phyloP scores from a whole-genome alignment of 2,888 invertebrate species.

The Drosophila atripex region DNA sequence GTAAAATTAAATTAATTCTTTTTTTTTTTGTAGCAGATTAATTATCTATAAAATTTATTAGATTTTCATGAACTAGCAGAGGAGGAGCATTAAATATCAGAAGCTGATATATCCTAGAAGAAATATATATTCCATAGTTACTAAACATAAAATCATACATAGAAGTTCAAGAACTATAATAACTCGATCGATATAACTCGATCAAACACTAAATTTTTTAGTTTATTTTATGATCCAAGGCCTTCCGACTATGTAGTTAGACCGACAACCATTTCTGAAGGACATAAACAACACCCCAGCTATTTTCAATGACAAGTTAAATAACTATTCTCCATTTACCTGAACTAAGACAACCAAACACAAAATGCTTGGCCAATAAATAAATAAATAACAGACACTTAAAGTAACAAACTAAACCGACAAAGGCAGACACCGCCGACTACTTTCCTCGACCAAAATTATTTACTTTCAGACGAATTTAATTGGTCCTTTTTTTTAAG shows the following conservation, averaged over 20 bases:
- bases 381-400: conserved; percentile 27
- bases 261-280: conserved; percentile 4
- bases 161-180: too few relatives aligned
- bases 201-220: too few relatives aligned
- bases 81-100: too few relatives aligned
- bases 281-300: background rate
- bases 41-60: background rate
- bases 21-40: background rate
- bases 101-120: too few relatives aligned
- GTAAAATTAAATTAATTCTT: background rate
- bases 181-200: too few relatives aligned
- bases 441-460: conserved; percentile 13
- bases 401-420: conserved; percentile 15
- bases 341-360: conserved; percentile 24
- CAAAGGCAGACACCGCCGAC: background rate
- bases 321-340: conserved; percentile 4
- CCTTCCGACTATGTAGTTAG: background rate
- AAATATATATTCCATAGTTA: too few relatives aligned
- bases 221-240: too few relatives aligned
- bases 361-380: conserved; percentile 12
- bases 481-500: conserved; percentile 61
- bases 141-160: too few relatives aligned
- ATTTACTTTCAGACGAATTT: conserved; percentile 62
- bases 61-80: background rate
- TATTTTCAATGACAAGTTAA: background rate